Conservation (phyloP, 2,113 vertebrate species). For the Dicerorhinus sumatrensis region DNA sequence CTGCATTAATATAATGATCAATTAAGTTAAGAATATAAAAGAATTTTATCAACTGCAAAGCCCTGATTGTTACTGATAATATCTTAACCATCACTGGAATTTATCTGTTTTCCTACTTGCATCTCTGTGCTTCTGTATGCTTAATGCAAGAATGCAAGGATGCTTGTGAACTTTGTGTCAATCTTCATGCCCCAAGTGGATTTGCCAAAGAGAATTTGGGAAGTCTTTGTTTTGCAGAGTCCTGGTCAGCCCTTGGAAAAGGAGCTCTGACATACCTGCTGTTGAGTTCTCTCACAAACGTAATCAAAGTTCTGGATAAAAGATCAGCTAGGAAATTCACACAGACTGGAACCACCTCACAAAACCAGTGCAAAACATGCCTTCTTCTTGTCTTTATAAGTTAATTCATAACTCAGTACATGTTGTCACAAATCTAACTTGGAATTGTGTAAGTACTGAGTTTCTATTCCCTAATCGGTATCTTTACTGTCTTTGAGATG, state of each 20-base stretch:
- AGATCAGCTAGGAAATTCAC: constrained; percentile 26
- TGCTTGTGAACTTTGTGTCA: background rate
- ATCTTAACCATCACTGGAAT: background rate
- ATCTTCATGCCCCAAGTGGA: background rate
- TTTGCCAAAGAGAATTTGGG: background rate
- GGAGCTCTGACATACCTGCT: background rate
- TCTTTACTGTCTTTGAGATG: constrained; percentile 54
- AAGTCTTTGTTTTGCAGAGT: background rate
- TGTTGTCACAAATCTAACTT: constrained; percentile 68
- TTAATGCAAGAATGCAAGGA: background rate
- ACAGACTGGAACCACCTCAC: background rate
- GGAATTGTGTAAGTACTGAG: constrained; percentile 53
- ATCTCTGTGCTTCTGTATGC: background rate
- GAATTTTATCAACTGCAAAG: background rate
- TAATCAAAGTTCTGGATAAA: constrained; percentile 60
- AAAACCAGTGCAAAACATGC: background rate
- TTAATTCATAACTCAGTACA: constrained; percentile 71
- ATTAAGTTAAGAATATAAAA: background rate
- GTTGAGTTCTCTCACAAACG: constrained; percentile 35
- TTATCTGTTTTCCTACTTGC: background rate
- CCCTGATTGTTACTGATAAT: background rate
- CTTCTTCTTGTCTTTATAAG: constrained; percentile 59
- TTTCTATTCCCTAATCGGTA: constrained; percentile 53
- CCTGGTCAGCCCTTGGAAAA: background rate
- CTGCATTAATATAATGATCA: background rate